Percentiles rank a stretch among this genome's conserved stretches.
These are phyloP conservation scores for Hippocampus barbouri DNA, from an alignment of 2,113 vertebrate genomes.

Conservation along the genomic window DNA sequence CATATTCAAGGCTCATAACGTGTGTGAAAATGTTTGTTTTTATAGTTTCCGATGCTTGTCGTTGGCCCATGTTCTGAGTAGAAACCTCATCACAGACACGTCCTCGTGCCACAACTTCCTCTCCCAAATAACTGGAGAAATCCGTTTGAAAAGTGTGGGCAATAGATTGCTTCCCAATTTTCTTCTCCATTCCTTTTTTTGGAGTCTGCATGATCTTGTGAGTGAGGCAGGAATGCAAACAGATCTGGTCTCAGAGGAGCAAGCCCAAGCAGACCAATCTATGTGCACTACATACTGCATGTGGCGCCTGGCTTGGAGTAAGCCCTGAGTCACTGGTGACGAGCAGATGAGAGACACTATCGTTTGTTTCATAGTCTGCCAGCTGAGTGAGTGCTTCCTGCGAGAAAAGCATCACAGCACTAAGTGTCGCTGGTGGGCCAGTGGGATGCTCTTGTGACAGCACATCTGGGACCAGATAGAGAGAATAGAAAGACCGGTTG, in stretches of 20 bases:
- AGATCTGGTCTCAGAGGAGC: not conserved
- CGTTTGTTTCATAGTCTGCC: constrained; percentile 39
- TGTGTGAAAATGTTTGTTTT: not conserved
- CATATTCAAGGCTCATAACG: not conserved
- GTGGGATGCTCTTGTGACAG: not conserved
- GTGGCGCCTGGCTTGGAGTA: constrained; percentile 1
- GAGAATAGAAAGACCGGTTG: not conserved
- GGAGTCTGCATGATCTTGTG: not conserved
- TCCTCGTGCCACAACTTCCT: constrained; percentile 40
- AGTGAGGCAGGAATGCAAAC: constrained; percentile 1
- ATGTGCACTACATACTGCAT: not conserved
- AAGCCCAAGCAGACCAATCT: not conserved
- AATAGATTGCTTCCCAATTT: not conserved
- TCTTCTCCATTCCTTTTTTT: not conserved
- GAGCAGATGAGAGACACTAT: constrained; percentile 25
- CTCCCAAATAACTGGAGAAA: constrained; percentile 36
- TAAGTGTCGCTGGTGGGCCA: constrained; percentile 16
- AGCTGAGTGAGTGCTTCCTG: constrained; percentile 28
- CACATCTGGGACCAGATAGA: constrained; percentile 16
- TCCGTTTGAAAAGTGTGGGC: not conserved
- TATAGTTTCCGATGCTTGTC: not conserved
- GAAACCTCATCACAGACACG: constrained; percentile 40
- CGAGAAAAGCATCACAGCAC: constrained; percentile 21
- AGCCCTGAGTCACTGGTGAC: constrained; percentile 14
- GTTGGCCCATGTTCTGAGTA: constrained; percentile 29